Evolutionary conservation across 2,888 invertebrate species (phyloP).

Genomic region (Aspidapion aeneum): DNA sequence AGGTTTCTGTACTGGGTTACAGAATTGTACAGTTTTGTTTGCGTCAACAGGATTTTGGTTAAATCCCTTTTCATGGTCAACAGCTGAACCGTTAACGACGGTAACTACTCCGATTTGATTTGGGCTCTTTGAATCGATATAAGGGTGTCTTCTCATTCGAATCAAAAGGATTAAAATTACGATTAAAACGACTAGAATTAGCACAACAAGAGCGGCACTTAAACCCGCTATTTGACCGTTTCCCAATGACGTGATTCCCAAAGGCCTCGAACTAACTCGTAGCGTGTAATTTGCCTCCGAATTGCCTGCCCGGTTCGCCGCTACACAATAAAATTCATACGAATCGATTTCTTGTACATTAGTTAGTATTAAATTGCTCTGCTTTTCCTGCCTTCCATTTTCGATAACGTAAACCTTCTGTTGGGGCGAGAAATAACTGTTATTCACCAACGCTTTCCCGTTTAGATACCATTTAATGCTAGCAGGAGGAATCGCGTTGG

Average conservation of each 20-base stretch:
- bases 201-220: constrained; percentile 74
- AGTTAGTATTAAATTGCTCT: constrained; percentile 71
- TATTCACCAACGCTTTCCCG: constrained; percentile 72
- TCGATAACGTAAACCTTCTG: constrained; percentile 75
- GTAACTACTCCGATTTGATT: constrained; percentile 71
- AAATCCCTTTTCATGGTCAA: constrained; percentile 48
- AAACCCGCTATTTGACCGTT: constrained; percentile 84
- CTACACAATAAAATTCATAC: constrained; percentile 84
- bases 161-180: constrained; percentile 71
- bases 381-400: constrained; percentile 72
- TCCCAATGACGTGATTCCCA: constrained; percentile 77
- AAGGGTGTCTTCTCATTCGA: constrained; percentile 68
- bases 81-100: constrained; percentile 52
- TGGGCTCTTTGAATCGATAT: constrained; percentile 73
- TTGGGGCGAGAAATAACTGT: constrained; percentile 73
- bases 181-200: constrained; percentile 71
- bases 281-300: constrained; percentile 88
- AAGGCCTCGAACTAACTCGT: constrained; percentile 72
- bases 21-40: constrained; percentile 46
- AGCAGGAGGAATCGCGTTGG: constrained; percentile 78
- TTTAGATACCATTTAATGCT: constrained; percentile 86
- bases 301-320: constrained; percentile 84
- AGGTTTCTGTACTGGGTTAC: constrained; percentile 70
- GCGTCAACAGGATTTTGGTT: constrained; percentile 38
- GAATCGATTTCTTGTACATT: constrained; percentile 82